phyloP scores from a whole-genome alignment of 2,888 invertebrate species.

The Cerceris ruficornis region DNA sequence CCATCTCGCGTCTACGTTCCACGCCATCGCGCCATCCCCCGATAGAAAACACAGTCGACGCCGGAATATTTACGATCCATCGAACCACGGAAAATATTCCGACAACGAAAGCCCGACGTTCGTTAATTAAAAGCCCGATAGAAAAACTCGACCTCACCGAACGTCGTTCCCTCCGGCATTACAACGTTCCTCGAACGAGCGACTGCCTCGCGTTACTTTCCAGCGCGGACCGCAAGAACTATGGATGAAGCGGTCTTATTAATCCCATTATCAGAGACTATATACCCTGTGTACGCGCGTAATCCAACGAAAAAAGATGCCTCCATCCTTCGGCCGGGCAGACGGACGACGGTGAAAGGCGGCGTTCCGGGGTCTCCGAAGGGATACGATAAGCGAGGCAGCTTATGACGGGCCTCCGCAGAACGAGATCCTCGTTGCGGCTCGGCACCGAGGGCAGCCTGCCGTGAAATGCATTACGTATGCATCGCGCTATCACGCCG shows the following conservation, averaged over 20 bases:
- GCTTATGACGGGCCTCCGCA: constrained; percentile 43
- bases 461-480: constrained; percentile 70
- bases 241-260: not conserved
- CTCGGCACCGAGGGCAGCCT: constrained; percentile 44
- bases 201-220: not conserved
- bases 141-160: not conserved
- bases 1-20: no score
- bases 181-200: not conserved
- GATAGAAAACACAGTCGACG: no score
- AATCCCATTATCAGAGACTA: constrained; percentile 4
- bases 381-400: constrained; percentile 21
- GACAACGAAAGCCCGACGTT: no score
- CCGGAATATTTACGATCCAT: no score
- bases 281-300: not conserved
- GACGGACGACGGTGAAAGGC: constrained; percentile 25
- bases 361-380: constrained; percentile 24
- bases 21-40: no score
- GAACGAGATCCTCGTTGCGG: constrained; percentile 56
- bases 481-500: constrained; percentile 66
- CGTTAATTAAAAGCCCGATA: not conserved
- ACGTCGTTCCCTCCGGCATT: not conserved
- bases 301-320: constrained; percentile 16
- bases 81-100: no score
- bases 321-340: not conserved
- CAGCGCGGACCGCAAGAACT: no score